Conservation (phyloP, 2,113 vertebrate species). For the Ptychochromis oligacanthus region DNA sequence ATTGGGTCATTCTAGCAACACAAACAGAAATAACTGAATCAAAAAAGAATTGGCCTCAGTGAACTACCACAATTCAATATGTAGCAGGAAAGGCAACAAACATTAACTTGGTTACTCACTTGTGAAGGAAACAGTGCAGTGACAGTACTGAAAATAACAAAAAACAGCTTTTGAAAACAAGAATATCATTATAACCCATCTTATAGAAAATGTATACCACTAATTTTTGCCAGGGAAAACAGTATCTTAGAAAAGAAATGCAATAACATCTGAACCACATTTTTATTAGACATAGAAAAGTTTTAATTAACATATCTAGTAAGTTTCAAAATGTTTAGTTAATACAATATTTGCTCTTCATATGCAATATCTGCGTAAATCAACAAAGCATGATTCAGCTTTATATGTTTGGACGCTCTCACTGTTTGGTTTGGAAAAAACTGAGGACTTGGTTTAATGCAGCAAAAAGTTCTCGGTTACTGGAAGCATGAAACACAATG, state of each 20-base stretch:
- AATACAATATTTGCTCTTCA: neutral
- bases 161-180: neutral
- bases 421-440: too few species aligned
- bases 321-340: neutral
- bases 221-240: neutral
- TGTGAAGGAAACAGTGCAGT: neutral
- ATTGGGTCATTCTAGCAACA: neutral
- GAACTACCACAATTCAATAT: neutral
- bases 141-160: rapidly evolving
- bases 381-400: neutral
- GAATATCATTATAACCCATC: too few species aligned
- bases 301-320: neutral
- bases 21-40: neutral
- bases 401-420: neutral
- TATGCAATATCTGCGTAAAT: neutral
- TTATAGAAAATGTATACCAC: rapidly evolving
- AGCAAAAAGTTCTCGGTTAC: too few species aligned
- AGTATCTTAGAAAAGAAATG: neutral
- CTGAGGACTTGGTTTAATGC: too few species aligned
- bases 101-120: neutral
- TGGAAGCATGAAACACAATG: too few species aligned
- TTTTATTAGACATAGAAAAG: neutral
- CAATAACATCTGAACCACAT: rapidly evolving
- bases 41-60: neutral
- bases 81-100: neutral